Evolutionary conservation across 2,888 invertebrate genomes (phyloP), one percentile per base, ranked within the genome.

Genomic region (Argyresthia albistria): DNA sequence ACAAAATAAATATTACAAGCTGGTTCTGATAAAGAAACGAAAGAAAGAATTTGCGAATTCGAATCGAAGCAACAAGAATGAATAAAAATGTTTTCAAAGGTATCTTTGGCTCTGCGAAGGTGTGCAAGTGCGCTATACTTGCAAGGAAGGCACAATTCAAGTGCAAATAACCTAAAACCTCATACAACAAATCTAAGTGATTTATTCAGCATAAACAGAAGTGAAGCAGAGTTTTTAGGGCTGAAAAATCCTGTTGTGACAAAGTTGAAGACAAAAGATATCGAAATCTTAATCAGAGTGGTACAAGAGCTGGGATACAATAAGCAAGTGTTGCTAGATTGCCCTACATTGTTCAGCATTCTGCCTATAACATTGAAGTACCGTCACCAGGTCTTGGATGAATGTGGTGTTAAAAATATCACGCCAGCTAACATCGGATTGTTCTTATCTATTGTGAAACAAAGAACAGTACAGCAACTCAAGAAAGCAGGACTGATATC

Each of bases 361-460:
- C 58, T 78, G 51, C 86, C 87, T 16, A 55, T 78, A 4, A 87
- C 84, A 35, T 57, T 88, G 46, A 78, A 69, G 61, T 76, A 70
- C 59, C 67, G 87, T 43, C 70, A 66, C 54, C 66, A 66, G 64
- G 79, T 86, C n/a, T 64, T 88, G 46, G 53, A 67, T 53, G 88
- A 88, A 72, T 84, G 86, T 70, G 87, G 86, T 6, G 57, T 87
- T 42, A 52, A 59, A 53, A 60, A 70, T 39, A 57, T 87, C 49
- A 57, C 68, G 1, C 59, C 72, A 12, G 51, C 54, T 4, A 57
- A 69, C 57, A 48, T 87, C 54, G 51, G 69, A 45, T 61, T 70
- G 53, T 84, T 81, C 62, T 66, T 87, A 39, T 57, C 65, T 46
- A 53, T 83, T 54, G 56, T 84, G 4, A 82, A 70, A 61, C 67